Evolutionary conservation across 2,888 invertebrate genomes (phyloP), one percentile per base, ranked within the genome.

Genomic region (Drosophila phalerata): DNA sequence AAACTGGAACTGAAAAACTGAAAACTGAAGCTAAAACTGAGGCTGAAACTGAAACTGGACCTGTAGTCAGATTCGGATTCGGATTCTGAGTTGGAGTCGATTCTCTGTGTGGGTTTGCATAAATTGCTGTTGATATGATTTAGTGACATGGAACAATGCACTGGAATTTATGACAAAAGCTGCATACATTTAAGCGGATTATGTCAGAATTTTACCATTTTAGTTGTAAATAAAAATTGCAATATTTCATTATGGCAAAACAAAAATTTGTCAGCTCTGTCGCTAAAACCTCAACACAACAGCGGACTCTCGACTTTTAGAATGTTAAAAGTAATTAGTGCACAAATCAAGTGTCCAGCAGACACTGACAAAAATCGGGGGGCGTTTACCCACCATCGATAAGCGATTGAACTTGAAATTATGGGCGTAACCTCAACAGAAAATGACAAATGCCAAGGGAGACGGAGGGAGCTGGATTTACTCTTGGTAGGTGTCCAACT

Each of bases 111-210:
- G 88, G 89, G 84, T 68, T 74, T 74, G 88, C 85, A 89, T 89
- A 86, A 89, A 88, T 89, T 88, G 88, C 88, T 83, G 86, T 81
- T 86, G 88, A 88, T 87, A 84, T 87, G 86, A 87, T 87, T 87
- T 87, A 87, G 88, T 88, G 86, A 86, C 86, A 82, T 87, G 88
- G 82, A 87, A 87, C 86, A 87, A 87, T 88, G 87, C 82, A 77
- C 73, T 81, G 86, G 87, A 85, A 86, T 86, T 86, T 87, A 87
- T 86, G 76, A 76, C 87, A 83, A 85, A 60, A 72, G 77, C 73
- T 73, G 82, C 69, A 82, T 80, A 73, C 75, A 77, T 78, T 85
- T 85, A 81, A 81, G 81, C 81, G 81, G 86, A 80, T 87, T 87
- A 85, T 87, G 88, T 88, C 87, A 83, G 75, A 73, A 72, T 69